Base-by-base conservation (phyloP, 2,113 vertebrate genomes). In the Hiodon tergisus region DNA sequence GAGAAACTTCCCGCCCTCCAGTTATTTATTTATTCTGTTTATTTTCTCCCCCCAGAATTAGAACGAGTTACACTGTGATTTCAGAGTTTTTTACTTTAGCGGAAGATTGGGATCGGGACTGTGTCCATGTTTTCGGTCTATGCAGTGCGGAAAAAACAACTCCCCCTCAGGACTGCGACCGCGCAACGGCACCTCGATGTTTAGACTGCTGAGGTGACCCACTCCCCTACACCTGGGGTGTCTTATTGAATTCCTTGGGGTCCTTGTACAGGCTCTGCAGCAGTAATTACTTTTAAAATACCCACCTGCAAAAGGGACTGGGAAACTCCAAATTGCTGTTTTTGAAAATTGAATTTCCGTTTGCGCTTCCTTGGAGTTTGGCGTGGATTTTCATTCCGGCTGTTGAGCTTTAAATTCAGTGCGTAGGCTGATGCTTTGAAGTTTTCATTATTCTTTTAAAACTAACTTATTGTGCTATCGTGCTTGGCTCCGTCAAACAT, bases 251-350 rank as follows among this genome's bases (percentile, higher is more conserved):
- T 66, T 66, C 63, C 63, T 6, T 46, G 63, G 10, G 63, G 11
- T 66, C 63, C 48, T 66, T 11, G 67, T 14, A 66, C 5, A 31
- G 46, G 8, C 16, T 16, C 53, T 53, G 67, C 67, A 14, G 50
- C 51, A 17, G 50, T 69, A 51, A 69, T 69, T 69, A 46, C 67
- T 51, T 53, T 69, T 17, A 52, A 46, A 69, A 69, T 69, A 50
- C 50, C 48, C 51, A 69, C 51, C 67, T 53, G 14, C 47, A 69
- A 8, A 53, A 51, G 47, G 4, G 3, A 0, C 3, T n/a, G 59
- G 59, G 3, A n/a, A 63, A 63, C 1, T 14, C 31, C 46, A 11
- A 11, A 10, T 66, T 66, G 16, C 48, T 48, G 31, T 10, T 66
- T 48, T 47, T 48, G 31, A 31, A 31, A 31, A 31, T 31, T 31